Evolutionary conservation across 2,113 vertebrate genomes (phyloP), one percentile per base, ranked within the genome.

Genomic region (Podiceps cristatus): DNA sequence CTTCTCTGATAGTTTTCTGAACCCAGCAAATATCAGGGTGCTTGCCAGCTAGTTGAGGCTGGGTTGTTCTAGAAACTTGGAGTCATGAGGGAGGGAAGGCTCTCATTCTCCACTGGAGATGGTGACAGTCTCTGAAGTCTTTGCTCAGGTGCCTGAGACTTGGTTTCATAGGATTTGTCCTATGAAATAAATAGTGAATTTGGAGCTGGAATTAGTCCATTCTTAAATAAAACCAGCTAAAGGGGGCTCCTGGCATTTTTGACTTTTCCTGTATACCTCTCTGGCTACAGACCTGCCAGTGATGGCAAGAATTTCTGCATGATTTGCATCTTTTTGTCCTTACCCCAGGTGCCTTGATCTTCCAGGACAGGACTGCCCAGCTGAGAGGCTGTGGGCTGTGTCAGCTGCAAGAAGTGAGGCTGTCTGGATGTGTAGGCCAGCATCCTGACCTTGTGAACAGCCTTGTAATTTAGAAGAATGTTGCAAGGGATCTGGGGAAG

Each of bases 1-100:
- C 83, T 42, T 59, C 47, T 60, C 67, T 72, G 84, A 96, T 93
- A 96, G 88, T 67, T 86, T 84, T 92, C 68, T 88, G 92, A 92
- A 74, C 47, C 31, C 47, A 88, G 68, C 42, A 88, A 78, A 92
- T 93, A 92, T 91, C 88, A 93, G 60, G 79, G 29, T 86, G 17
- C 49, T 91, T 95, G 92, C 90, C 92, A 95, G 72, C 55, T 77
- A n/a, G 33, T 81, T 79, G 44, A 19, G 71, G 18, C 44, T 90
- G 52, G 4, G 68, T 92, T 40, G 71, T 92, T 93, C 94, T 88
- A 88, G 92, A 92, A 96, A 63, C 55, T 69, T 2, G 1, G 44
- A 90, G 79, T 96, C 90, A 95, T 60, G 80, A 52, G 92, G 50
- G 59, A 83, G 44, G 6, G 20, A 10, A 55, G 13, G 59, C 63